These are phyloP conservation scores for Eciton burchellii DNA, from an alignment of 1,140 invertebrate species.

Conservation along the genomic window DNA sequence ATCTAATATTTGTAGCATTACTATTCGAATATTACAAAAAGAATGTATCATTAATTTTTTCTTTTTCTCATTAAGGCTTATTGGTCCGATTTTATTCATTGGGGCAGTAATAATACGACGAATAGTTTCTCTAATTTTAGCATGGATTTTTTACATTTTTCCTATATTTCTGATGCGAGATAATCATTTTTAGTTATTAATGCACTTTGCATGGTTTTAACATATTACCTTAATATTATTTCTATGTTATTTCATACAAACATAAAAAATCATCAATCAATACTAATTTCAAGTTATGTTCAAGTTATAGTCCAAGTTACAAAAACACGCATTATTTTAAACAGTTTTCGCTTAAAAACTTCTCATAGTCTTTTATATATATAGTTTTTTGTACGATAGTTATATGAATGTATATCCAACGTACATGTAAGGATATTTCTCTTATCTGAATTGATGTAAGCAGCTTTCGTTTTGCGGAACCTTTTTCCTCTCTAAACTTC, in stretches of 20 bases:
- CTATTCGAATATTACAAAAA: constrained; percentile 57
- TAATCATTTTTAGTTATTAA: constrained; percentile 32
- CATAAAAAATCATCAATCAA: constrained; percentile 24
- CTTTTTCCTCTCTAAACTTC: not conserved
- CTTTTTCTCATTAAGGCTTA: constrained; percentile 73
- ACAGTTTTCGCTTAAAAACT: constrained; percentile 17
- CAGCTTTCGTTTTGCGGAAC: not conserved
- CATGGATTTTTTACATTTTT: constrained; percentile 1
- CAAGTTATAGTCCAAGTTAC: too few relatives aligned
- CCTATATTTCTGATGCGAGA: constrained; percentile 18
- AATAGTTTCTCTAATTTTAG: constrained; percentile 31
- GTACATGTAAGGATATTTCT: constrained; percentile 1
- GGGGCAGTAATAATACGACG: constrained; percentile 59
- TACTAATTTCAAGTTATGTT: constrained; percentile 28
- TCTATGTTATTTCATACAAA: constrained; percentile 6
- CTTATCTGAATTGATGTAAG: constrained; percentile 1
- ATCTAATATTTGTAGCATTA: constrained; percentile 74
- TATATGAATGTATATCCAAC: constrained; percentile 26
- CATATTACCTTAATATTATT: constrained; percentile 17
- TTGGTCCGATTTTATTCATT: constrained; percentile 73
- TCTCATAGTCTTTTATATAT: constrained; percentile 20
- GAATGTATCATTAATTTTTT: constrained; percentile 24
- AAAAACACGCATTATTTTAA: constrained; percentile 40
- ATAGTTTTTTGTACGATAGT: constrained; percentile 24
- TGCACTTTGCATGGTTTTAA: constrained; percentile 47